These are phyloP conservation scores for Triops longicaudatus DNA, from an alignment of 1,140 invertebrate genomes.

Conservation along the genomic window DNA sequence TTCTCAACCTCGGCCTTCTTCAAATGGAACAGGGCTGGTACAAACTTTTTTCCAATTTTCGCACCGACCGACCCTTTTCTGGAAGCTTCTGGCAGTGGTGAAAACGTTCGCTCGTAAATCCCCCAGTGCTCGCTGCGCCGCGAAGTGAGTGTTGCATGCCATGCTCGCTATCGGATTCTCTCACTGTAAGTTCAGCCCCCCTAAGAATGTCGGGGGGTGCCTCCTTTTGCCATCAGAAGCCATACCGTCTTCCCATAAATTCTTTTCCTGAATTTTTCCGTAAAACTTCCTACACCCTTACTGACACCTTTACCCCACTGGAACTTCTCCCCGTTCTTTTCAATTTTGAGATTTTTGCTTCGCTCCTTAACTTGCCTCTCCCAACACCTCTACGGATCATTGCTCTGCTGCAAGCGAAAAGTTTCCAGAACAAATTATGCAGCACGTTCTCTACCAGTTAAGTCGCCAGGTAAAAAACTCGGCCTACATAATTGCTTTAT, in stretches of 20 bases:
- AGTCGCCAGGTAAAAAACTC: not conserved
- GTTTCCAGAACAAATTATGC: not conserved
- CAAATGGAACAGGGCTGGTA: not conserved
- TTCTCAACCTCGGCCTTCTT: not conserved
- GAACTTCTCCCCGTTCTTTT: not conserved
- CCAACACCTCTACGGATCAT: not conserved
- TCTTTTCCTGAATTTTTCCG: not conserved
- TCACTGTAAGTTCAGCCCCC: not conserved
- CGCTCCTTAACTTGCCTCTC: not conserved
- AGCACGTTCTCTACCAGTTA: not conserved
- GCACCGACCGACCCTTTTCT: not conserved
- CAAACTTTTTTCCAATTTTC: not conserved
- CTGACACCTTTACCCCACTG: not conserved
- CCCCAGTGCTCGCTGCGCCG: not conserved
- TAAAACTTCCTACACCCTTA: not conserved
- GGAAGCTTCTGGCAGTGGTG: not conserved
- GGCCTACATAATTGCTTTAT: not conserved
- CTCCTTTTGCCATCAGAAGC: not conserved
- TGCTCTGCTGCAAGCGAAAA: not conserved
- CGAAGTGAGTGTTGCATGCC: slow-evolving; percentile 1
- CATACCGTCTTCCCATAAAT: slow-evolving; percentile 14
- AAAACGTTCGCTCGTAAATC: not conserved
- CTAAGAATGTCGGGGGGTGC: not conserved
- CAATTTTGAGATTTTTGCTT: not conserved
- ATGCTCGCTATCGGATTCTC: not conserved